Evolutionary conservation across 2,888 invertebrate genomes (phyloP).

Genomic region (Neelides folsomi): DNA sequence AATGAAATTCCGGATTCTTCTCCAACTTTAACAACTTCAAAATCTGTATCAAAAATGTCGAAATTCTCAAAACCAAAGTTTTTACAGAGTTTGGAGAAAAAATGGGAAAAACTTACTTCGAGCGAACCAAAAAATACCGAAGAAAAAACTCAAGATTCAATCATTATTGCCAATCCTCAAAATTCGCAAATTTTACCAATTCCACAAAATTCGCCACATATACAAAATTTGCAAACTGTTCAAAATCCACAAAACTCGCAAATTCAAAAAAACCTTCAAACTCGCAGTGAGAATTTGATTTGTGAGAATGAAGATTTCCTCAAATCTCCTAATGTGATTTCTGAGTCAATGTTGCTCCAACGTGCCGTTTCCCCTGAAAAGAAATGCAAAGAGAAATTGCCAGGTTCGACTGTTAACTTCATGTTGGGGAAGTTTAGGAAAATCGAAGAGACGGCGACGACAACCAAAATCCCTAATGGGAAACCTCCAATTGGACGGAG

Average conservation of each 20-base stretch:
- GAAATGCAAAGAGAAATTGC: conserved; percentile 19
- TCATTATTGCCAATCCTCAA: background rate
- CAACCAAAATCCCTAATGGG: conserved; percentile 17
- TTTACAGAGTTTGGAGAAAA: conserved; percentile 60
- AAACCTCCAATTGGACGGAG: conserved; percentile 28
- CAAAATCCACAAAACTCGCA: background rate
- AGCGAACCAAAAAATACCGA: background rate
- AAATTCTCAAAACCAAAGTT: conserved; percentile 43
- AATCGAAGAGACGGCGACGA: conserved; percentile 33
- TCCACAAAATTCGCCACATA: background rate
- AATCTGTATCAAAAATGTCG: background rate
- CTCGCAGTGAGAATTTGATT: background rate
- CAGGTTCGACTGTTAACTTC: conserved; percentile 53
- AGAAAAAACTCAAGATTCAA: background rate
- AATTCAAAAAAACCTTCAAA: background rate
- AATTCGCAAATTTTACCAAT: background rate
- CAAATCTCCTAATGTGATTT: conserved; percentile 5
- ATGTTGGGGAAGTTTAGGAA: conserved; percentile 65
- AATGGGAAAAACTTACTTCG: conserved; percentile 47
- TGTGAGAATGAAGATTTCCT: background rate
- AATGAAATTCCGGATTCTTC: conserved; percentile 38
- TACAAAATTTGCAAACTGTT: background rate
- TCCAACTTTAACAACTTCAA: conserved; percentile 30
- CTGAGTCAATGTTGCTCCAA: conserved; percentile 24
- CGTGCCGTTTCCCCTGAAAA: conserved; percentile 29